phyloP scores from a whole-genome alignment of 1,140 invertebrate genomes.

The Orius insidiosus region DNA sequence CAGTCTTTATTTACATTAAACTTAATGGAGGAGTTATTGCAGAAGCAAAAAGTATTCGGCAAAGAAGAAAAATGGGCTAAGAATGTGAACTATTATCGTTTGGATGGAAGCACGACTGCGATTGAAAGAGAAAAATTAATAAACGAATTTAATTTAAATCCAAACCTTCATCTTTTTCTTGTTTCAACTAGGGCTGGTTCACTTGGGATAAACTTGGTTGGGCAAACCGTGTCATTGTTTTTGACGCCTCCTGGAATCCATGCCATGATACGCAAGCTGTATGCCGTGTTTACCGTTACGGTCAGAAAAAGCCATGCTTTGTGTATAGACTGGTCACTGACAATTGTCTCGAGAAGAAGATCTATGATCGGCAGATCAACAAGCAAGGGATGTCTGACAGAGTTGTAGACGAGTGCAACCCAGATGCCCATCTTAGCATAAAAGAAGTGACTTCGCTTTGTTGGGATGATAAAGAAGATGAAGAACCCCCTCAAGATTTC shows the following conservation, averaged over 20 bases:
- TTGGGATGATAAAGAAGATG: conserved; percentile 76
- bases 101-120: conserved; percentile 90
- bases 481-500: conserved; percentile 47
- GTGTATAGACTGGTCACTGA: conserved; percentile 94
- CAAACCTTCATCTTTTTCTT: conserved; percentile 77
- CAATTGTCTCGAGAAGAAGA: conserved; percentile 92
- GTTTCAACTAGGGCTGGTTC: conserved; percentile 96
- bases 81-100: conserved; percentile 81
- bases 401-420: conserved; percentile 94
- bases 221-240: conserved; percentile 94
- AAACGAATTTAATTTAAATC: conserved; percentile 89
- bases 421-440: conserved; percentile 83
- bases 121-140: conserved; percentile 90
- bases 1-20: conserved; percentile 91
- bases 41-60: conserved; percentile 56
- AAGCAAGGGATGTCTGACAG: conserved; percentile 93
- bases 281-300: conserved; percentile 92
- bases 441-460: conserved; percentile 90
- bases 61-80: conserved; percentile 58
- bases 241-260: conserved; percentile 99
- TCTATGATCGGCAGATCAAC: conserved; percentile 94
- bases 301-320: conserved; percentile 84
- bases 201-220: conserved; percentile 92
- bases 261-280: conserved; percentile 98
- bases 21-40: conserved; percentile 91